phyloP scores from a whole-genome alignment of 2,888 invertebrate genomes.

The Abrostola triplasia region DNA sequence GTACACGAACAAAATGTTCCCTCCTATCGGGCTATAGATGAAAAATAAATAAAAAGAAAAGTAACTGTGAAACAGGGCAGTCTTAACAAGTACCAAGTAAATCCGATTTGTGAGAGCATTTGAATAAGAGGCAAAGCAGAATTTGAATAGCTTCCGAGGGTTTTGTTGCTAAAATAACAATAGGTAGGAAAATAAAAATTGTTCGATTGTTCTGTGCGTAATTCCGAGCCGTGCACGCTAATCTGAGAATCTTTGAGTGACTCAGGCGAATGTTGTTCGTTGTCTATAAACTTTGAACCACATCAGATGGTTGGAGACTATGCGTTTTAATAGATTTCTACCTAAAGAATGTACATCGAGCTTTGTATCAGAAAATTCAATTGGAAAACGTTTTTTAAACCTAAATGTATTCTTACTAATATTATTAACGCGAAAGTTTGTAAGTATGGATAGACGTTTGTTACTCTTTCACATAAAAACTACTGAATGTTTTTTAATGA shows the following conservation, averaged over 20 bases:
- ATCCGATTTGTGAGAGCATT: constrained; percentile 84
- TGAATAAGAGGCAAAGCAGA: constrained; percentile 78
- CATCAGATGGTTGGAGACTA: too few relatives aligned
- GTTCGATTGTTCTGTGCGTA: constrained; percentile 46
- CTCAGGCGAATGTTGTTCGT: constrained; percentile 26
- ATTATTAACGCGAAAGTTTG: too few relatives aligned
- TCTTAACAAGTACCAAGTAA: constrained; percentile 82
- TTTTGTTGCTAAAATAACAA: constrained; percentile 59
- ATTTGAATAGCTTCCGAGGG: constrained; percentile 60
- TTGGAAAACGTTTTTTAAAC: too few relatives aligned
- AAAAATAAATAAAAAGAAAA: constrained; percentile 67
- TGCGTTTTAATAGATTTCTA: too few relatives aligned
- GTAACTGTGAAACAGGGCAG: constrained; percentile 79
- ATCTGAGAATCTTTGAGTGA: constrained; percentile 22
- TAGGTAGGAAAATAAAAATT: constrained; percentile 50
- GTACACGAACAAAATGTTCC: constrained; percentile 48
- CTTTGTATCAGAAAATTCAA: too few relatives aligned
- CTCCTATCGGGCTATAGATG: constrained; percentile 60
- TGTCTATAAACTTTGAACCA: too few relatives aligned
- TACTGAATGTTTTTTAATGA: too few relatives aligned
- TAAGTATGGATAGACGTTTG: too few relatives aligned
- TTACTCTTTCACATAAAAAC: too few relatives aligned
- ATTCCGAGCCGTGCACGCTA: constrained; percentile 19
- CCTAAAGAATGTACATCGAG: too few relatives aligned
- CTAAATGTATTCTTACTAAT: too few relatives aligned